These are phyloP conservation scores for Hypolimnas misippus DNA, from an alignment of 2,888 invertebrate genomes.

Conservation along the genomic window DNA sequence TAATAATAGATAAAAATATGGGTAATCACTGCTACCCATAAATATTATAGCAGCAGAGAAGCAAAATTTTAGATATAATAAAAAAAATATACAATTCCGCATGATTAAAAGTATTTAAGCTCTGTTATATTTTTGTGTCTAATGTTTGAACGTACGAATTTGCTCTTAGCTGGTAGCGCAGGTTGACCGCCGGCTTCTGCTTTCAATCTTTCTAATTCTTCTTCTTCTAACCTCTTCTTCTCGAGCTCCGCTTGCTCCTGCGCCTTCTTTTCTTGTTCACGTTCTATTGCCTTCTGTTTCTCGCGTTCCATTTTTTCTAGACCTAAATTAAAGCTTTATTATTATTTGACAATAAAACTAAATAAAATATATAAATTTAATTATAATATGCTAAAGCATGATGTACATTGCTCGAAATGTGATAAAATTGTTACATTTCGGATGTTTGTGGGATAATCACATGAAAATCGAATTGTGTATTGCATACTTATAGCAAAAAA, in stretches of 20 bases:
- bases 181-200: conserved; percentile 70
- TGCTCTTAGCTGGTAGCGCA: conserved; percentile 82
- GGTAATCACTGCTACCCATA: too few relatives aligned
- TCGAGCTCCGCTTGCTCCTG: conserved; percentile 86
- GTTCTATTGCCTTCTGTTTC: conserved; percentile 93
- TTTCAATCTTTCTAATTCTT: conserved; percentile 67
- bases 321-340: conserved; percentile 86
- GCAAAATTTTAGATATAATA: neutral
- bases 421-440: too few relatives aligned
- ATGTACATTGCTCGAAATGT: too few relatives aligned
- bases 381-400: too few relatives aligned
- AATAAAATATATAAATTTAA: too few relatives aligned
- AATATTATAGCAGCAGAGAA: too few relatives aligned
- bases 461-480: too few relatives aligned
- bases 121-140: neutral
- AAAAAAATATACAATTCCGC: too few relatives aligned
- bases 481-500: too few relatives aligned
- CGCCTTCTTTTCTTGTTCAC: conserved; percentile 87
- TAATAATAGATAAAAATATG: too few relatives aligned
- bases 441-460: too few relatives aligned
- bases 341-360: too few relatives aligned
- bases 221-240: conserved; percentile 85
- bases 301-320: conserved; percentile 99
- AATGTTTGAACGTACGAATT: conserved; percentile 81
- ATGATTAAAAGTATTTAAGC: neutral